A percentile compares a stretch with the other conserved stretches of the same genome.
Evolutionary conservation across 2,113 vertebrate species (phyloP).

Genomic region (Monarcha castaneiventris): DNA sequence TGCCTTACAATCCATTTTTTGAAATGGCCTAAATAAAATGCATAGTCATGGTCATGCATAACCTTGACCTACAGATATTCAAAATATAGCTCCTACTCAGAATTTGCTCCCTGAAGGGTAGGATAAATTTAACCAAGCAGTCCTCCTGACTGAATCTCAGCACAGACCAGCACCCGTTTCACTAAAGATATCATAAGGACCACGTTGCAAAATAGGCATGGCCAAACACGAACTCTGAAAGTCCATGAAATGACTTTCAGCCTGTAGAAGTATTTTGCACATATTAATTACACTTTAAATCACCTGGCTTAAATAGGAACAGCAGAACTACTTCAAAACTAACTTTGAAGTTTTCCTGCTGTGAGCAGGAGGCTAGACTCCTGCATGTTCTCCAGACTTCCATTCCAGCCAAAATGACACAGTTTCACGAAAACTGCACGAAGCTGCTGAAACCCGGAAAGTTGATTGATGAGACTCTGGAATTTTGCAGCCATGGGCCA

Average conservation of each 20-base stretch:
- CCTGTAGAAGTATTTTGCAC: not conserved
- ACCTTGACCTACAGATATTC: not conserved
- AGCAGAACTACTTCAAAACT: constrained; percentile 39
- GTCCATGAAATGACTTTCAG: constrained; percentile 27
- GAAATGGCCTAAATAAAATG: constrained; percentile 7
- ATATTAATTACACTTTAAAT: constrained; percentile 30
- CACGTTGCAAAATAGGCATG: not conserved
- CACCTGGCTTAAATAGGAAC: not conserved
- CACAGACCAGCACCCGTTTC: not conserved
- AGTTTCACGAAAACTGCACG: not conserved
- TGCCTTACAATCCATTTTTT: not conserved
- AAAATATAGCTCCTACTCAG: not conserved
- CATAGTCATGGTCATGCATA: not conserved
- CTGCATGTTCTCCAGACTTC: not conserved
- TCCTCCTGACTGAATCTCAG: not conserved
- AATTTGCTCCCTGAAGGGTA: not conserved
- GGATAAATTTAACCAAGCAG: not conserved
- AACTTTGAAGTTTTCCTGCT: constrained; percentile 6
- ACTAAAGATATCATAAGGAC: not conserved
- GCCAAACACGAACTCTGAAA: not conserved
- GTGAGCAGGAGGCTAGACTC: not conserved
- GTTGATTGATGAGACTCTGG: rapidly evolving
- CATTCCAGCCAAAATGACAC: not conserved
- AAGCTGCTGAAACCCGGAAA: not conserved
- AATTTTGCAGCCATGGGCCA: not conserved